phyloP scores from a whole-genome alignment of 2,888 invertebrate species.

The Himalopsyche kuldschensis region DNA sequence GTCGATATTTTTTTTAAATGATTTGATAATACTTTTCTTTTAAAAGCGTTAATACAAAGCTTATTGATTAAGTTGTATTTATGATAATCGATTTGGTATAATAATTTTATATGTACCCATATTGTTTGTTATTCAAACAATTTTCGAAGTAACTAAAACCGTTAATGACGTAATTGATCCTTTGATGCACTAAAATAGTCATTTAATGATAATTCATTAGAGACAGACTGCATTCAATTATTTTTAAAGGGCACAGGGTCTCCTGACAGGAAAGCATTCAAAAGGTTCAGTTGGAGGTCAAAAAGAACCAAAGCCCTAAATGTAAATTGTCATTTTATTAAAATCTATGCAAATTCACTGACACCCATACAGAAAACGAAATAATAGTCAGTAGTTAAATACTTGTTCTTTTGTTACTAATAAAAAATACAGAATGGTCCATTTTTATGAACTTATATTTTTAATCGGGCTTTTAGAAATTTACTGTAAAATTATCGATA shows the following conservation, averaged over 20 bases:
- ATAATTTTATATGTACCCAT: too few species aligned
- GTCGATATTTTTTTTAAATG: too few species aligned
- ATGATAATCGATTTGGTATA: too few species aligned
- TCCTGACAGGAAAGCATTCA: background rate
- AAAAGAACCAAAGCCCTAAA: background rate
- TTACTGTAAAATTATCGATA: too few species aligned
- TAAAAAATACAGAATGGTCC: background rate
- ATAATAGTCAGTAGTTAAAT: background rate
- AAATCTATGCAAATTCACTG: background rate
- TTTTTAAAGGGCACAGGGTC: background rate
- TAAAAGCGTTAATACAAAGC: too few species aligned
- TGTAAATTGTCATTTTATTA: background rate
- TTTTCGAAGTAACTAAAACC: background rate
- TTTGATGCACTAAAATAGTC: background rate
- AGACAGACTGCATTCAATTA: background rate
- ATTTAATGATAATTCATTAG: background rate
- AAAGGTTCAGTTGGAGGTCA: background rate
- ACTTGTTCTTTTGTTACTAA: background rate
- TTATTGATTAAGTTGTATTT: too few species aligned
- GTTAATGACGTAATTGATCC: background rate
- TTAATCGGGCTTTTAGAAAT: too few species aligned
- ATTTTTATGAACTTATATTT: too few species aligned
- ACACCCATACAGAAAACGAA: background rate
- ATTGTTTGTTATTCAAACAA: too few species aligned
- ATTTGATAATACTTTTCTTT: too few species aligned